These are phyloP conservation scores for Eulemur rubriventer DNA, from an alignment of 2,797 vertebrate genomes.

Conservation along the genomic window DNA sequence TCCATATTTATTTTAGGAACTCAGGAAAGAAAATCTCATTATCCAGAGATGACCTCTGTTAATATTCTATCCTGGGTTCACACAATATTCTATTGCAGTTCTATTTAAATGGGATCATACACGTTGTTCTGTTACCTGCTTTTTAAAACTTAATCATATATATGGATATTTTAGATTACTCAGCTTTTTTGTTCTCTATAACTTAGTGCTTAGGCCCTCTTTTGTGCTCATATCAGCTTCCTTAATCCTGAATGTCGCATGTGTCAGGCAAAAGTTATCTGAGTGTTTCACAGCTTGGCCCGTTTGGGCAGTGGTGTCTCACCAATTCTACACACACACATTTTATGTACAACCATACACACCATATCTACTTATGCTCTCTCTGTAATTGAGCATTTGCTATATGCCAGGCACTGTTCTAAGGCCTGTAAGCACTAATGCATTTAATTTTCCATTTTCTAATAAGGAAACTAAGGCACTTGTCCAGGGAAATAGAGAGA, in stretches of 20 bases:
- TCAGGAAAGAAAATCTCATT: conserved; percentile 33
- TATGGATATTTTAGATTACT: not conserved
- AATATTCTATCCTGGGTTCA: not conserved
- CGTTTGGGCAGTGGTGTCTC: not conserved
- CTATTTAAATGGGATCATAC: not conserved
- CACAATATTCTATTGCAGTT: not conserved
- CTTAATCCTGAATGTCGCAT: not conserved
- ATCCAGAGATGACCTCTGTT: conserved; percentile 24
- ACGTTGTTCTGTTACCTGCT: not conserved
- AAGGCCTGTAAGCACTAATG: not conserved
- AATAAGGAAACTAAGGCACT: not conserved
- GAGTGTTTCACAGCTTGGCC: not conserved
- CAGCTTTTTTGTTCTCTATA: not conserved
- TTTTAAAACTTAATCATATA: not conserved
- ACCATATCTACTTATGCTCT: not conserved
- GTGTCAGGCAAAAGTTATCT: not conserved
- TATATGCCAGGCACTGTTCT: not conserved
- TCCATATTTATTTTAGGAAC: conserved; percentile 25
- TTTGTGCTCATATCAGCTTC: not conserved
- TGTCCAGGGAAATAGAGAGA: not conserved
- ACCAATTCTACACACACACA: not conserved
- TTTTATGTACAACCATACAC: not conserved
- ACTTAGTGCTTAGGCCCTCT: not conserved
- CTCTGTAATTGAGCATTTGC: not conserved
- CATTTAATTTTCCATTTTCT: not conserved